Percentiles rank a stretch among this genome's conserved stretches.
These are phyloP conservation scores for Sesia bembeciformis DNA, from an alignment of 2,888 invertebrate genomes.

Conservation along the genomic window DNA sequence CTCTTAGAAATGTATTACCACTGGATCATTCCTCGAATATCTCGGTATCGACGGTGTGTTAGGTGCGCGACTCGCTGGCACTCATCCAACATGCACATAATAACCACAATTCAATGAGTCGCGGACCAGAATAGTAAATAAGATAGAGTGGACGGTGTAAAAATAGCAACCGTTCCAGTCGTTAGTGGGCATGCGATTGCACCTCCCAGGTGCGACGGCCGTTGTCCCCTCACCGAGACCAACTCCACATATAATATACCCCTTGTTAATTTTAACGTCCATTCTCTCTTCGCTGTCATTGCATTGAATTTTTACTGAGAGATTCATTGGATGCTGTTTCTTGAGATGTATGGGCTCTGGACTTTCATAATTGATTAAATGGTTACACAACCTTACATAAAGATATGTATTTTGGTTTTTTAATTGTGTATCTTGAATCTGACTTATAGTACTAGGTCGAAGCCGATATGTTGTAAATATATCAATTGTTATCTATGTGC, in stretches of 20 bases:
- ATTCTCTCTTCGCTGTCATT: no score
- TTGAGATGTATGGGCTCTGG: no score
- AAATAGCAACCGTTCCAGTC: slow-evolving; percentile 70
- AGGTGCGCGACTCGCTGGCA: slow-evolving; percentile 61
- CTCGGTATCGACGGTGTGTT: slow-evolving; percentile 56
- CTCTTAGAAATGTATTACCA: slow-evolving; percentile 2
- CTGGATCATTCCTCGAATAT: slow-evolving; percentile 59
- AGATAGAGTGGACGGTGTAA: slow-evolving; percentile 69
- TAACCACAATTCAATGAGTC: slow-evolving; percentile 75
- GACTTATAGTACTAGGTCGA: neutral
- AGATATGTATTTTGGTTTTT: no score
- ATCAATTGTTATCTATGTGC: slow-evolving; percentile 30
- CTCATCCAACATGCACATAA: slow-evolving; percentile 71
- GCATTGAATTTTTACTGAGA: no score
- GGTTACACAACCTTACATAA: no score
- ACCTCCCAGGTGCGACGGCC: slow-evolving; percentile 62
- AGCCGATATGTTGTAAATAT: neutral
- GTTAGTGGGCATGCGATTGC: slow-evolving; percentile 51
- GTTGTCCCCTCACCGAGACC: slow-evolving; percentile 40
- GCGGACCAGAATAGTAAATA: slow-evolving; percentile 74
- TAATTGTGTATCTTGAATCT: no score
- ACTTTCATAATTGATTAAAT: no score
- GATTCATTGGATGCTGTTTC: no score
- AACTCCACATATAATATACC: neutral
- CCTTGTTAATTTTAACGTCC: no score